Evolutionary conservation across 2,888 invertebrate genomes (phyloP), one percentile per base, ranked within the genome.

Genomic region (Euspilapteryx auroguttella): DNA sequence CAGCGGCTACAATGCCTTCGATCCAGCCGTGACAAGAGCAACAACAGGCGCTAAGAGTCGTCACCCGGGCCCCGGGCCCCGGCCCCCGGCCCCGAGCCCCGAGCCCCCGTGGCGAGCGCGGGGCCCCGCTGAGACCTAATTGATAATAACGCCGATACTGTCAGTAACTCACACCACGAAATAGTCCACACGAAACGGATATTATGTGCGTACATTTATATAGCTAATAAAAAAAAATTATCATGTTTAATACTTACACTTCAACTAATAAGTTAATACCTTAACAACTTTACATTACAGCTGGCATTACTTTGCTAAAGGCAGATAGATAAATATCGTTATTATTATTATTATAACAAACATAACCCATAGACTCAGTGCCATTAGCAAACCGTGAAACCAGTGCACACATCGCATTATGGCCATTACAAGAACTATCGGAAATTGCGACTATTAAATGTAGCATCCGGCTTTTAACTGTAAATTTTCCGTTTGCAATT

Each of bases 401-500:
- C 45, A 42, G 40, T 42, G 47, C 51, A 46, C 45, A 47, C n/a
- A 50, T 52, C 53, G 49, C 55, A 52, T 56, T 56, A 55, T 37
- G 40, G 35, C 47, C 42, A 52, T 58, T 55, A 54, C 42, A 53
- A 59, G 55, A 57, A 53, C 57, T 47, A 56, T 63, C 57, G 68
- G 71, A 68, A 65, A 71, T 65, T 57, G 68, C 62, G 46, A 57
- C 63, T 62, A 63, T 68, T 68, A 59, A 55, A 48, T 45, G 39
- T 42, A 43, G 47, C 57, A 61, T 75, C 73, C 73, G 69, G 73
- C 61, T 68, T 69, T 73, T 68, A 68, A 69, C 57, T 66, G 55
- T 63, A 71, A 75, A 73, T 64, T 68, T 71, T 73, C 71, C 69
- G 69, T 53, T 61, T 47, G 65, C 61, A 62, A 69, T 73, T 68